Conservation (phyloP, 35 echinoderm and acorn worm species). For the Acanthaster planci region DNA sequence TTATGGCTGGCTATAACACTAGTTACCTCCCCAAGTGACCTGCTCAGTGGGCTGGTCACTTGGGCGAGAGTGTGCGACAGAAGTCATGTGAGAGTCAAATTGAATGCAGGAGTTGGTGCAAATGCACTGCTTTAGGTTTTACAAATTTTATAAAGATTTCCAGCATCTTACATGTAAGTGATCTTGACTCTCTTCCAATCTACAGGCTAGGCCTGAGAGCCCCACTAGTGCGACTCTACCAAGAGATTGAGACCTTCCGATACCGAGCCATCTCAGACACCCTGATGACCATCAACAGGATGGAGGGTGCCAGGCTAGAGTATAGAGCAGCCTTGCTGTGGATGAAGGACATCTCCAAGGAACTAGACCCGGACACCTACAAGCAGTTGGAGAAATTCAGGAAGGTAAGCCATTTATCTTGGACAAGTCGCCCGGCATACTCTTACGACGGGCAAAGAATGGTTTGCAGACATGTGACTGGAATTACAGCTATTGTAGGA, state of each 20-base stretch:
- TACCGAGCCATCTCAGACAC: slow-evolving; percentile 99
- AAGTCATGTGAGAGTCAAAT: too few relatives aligned
- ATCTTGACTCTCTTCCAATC: background rate
- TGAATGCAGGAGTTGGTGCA: too few relatives aligned
- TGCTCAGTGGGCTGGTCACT: too few relatives aligned
- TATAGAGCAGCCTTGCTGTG: slow-evolving; percentile 88
- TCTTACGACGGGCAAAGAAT: too few relatives aligned
- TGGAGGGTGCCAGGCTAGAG: slow-evolving; percentile 81
- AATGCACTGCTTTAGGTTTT: too few relatives aligned
- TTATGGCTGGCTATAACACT: too few relatives aligned
- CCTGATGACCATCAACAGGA: slow-evolving; percentile 95
- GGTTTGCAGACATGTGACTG: too few relatives aligned
- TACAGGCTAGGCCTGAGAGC: slow-evolving; percentile 76
- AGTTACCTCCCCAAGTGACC: too few relatives aligned
- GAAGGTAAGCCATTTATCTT: slow-evolving; percentile 58
- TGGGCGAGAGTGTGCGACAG: too few relatives aligned
- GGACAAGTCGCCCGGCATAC: too few relatives aligned
- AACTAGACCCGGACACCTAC: slow-evolving; percentile 96
- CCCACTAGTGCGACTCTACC: slow-evolving; percentile 83
- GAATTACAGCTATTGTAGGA: too few relatives aligned
- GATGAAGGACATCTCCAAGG: slow-evolving; percentile 99
- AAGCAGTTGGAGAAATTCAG: slow-evolving; percentile 99
- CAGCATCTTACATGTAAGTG: background rate
- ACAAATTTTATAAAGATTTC: background rate
- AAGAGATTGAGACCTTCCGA: slow-evolving; percentile 98